Conservation (phyloP, 2,797 vertebrate genomes). For the Myotis myotis region DNA sequence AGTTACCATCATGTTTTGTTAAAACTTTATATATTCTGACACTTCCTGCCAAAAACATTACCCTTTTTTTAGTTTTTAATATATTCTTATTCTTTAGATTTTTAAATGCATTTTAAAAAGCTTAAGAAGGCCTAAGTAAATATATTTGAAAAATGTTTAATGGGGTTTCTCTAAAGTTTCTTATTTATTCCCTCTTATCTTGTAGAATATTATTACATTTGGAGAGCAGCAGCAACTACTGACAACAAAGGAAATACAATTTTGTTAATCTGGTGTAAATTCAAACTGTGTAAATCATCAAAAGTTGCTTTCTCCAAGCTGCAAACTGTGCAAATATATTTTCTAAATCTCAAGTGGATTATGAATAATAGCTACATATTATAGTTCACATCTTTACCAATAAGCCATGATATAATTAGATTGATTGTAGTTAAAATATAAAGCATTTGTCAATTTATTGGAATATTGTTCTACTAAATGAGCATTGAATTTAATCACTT, state of each 20-base stretch:
- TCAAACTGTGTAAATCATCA: neutral
- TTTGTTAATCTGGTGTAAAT: neutral
- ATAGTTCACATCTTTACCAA: neutral
- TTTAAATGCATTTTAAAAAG: neutral
- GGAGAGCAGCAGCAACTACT: neutral
- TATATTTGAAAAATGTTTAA: neutral
- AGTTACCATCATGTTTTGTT: neutral
- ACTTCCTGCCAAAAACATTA: neutral
- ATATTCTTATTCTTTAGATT: neutral
- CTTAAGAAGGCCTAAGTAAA: neutral
- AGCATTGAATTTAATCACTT: neutral
- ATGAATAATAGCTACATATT: neutral
- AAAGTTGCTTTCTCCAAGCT: conserved; percentile 1
- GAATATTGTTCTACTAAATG: neutral
- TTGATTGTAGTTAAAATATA: neutral
- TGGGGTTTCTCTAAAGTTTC: neutral
- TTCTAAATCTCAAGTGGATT: neutral
- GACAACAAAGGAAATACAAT: neutral
- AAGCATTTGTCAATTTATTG: neutral
- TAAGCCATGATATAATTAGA: neutral
- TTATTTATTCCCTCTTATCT: neutral
- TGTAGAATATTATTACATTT: neutral
- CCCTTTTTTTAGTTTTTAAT: neutral
- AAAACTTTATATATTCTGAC: neutral
- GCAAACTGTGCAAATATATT: conserved; percentile 18